A percentile compares a stretch with the other conserved stretches of the same genome.
These are phyloP conservation scores for Urocyon cinereoargenteus DNA, from an alignment of 2,797 vertebrate species.

Conservation along the genomic window DNA sequence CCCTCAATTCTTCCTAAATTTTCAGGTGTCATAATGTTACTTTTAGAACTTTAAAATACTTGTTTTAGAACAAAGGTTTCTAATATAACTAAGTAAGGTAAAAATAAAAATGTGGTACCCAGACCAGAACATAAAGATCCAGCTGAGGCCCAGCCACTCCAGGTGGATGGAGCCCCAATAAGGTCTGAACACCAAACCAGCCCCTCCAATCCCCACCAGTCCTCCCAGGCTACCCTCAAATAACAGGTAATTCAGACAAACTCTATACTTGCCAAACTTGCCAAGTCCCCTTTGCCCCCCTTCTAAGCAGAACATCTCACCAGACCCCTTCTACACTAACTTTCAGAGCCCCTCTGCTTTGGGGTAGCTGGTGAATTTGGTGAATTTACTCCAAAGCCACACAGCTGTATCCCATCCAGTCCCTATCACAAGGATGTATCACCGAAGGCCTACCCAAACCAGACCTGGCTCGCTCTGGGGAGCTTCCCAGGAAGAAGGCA, in stretches of 20 bases:
- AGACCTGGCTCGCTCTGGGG: background rate
- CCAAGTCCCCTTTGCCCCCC: background rate
- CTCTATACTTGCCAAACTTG: rapidly evolving
- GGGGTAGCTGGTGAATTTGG: background rate
- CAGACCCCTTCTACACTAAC: background rate
- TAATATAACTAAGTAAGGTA: background rate
- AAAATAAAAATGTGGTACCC: background rate
- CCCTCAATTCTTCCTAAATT: background rate
- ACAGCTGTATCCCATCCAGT: background rate
- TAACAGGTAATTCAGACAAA: background rate
- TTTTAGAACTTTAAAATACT: constrained; percentile 35
- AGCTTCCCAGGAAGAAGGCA: background rate
- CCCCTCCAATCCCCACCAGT: background rate
- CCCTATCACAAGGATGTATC: background rate
- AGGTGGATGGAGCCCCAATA: no score
- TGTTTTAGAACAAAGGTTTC: background rate
- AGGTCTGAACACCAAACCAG: no score
- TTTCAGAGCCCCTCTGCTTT: background rate
- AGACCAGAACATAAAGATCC: background rate
- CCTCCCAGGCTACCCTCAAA: background rate
- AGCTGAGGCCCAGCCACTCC: background rate
- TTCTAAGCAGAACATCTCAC: background rate
- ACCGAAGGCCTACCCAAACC: background rate
- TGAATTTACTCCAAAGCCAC: background rate
- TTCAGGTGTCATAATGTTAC: background rate